Conservation (phyloP, 2,113 vertebrate genomes). For the Elachura formosa region DNA sequence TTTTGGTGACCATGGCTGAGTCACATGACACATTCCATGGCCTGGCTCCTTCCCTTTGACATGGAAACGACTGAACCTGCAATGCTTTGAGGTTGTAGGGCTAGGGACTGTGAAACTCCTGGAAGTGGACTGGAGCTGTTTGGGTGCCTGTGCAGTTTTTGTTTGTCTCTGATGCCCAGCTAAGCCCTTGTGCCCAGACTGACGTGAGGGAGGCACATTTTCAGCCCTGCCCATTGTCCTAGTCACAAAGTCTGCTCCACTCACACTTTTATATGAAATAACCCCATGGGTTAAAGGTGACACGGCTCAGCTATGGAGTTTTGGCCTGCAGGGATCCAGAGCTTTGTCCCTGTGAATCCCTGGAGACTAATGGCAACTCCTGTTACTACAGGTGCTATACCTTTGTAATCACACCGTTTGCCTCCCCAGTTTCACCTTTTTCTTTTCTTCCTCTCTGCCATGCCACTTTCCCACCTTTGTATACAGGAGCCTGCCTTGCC, state of each 20-base stretch:
- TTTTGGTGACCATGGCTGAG: neutral
- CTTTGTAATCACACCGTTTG: neutral
- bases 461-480: neutral
- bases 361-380: neutral
- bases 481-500: neutral
- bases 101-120: neutral
- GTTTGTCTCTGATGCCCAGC: neutral
- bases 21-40: accelerated
- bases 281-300: neutral
- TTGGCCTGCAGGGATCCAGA: neutral
- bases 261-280: neutral
- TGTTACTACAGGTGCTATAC: neutral
- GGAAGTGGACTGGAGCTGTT: neutral
- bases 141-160: neutral
- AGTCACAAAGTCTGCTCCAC: neutral
- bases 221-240: neutral
- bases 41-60: neutral
- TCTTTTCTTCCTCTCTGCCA: neutral
- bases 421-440: neutral
- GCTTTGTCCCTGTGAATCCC: neutral
- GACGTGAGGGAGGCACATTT: neutral
- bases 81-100: neutral
- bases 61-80: neutral
- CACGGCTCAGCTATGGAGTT: neutral
- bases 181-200: neutral